These are phyloP conservation scores for Ctenomys sociabilis DNA, from an alignment of 2,113 vertebrate species.

Conservation along the genomic window DNA sequence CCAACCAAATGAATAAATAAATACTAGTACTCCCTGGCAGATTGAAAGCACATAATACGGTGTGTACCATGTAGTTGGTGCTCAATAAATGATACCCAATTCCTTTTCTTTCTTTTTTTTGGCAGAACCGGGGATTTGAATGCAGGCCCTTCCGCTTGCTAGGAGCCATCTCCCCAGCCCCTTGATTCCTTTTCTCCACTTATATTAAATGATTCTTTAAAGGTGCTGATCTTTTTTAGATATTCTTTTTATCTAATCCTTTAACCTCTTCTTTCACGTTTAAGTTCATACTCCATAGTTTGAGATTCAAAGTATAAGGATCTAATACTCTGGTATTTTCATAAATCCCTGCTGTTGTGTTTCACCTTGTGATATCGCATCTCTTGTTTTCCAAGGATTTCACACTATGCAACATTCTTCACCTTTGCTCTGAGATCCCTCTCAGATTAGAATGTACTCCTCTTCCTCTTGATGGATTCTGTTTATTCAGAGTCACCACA, in stretches of 20 bases:
- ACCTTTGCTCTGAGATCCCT: conserved; percentile 47
- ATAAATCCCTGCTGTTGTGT: background rate
- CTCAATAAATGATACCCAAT: background rate
- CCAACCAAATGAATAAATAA: background rate
- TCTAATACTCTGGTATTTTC: background rate
- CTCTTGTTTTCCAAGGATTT: conserved; percentile 4
- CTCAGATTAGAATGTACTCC: background rate
- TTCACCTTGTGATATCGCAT: background rate
- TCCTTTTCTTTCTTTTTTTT: no score
- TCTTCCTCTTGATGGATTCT: background rate
- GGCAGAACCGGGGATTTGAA: no score
- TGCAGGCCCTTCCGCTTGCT: no score
- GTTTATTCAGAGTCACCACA: background rate
- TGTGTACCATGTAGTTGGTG: background rate
- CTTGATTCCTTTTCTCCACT: conserved; percentile 39
- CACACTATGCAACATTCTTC: conserved; percentile 47
- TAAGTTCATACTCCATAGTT: background rate
- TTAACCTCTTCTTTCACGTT: background rate
- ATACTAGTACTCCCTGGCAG: background rate
- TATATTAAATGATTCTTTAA: conserved; percentile 20
- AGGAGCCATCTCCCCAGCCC: no score
- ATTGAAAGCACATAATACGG: background rate
- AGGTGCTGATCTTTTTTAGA: background rate
- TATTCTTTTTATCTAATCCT: background rate
- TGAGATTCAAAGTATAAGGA: background rate